A percentile compares a stretch with the other conserved stretches of the same genome.
phyloP scores from a whole-genome alignment of 92 coral and sea anemone genomes.

The Virgularia gustaviana region DNA sequence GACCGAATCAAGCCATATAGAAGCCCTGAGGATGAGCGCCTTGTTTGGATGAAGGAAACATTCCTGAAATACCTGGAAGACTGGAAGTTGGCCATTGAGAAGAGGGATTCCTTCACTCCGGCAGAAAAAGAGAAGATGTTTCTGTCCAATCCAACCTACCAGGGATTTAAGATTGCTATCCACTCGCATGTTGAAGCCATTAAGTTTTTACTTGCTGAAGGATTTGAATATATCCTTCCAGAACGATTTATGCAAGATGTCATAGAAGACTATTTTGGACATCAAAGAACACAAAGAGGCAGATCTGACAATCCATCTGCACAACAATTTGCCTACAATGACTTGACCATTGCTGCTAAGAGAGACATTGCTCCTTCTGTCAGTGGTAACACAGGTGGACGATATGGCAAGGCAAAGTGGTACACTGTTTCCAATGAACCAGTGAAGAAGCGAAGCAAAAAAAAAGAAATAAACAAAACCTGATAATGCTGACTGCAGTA shows the following conservation, averaged over 20 bases:
- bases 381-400: neutral
- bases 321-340: neutral
- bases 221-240: neutral
- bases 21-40: neutral
- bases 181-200: no score
- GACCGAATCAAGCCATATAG: neutral
- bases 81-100: neutral
- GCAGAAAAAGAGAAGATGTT: slow-evolving; percentile 8
- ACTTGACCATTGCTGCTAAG: slow-evolving; percentile 16
- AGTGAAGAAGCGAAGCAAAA: neutral
- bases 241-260: slow-evolving; percentile 10
- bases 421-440: neutral
- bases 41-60: neutral
- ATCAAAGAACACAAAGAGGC: neutral
- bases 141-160: slow-evolving; percentile 1
- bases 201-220: neutral
- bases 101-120: neutral
- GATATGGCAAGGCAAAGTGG: neutral
- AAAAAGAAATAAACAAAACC: no score
- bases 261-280: no score
- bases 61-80: slow-evolving; percentile 2
- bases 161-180: no score
- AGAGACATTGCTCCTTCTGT: neutral
- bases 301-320: slow-evolving; percentile 3
- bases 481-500: no score